phyloP scores from a whole-genome alignment of 2,113 vertebrate genomes.

The Corapipo altera region DNA sequence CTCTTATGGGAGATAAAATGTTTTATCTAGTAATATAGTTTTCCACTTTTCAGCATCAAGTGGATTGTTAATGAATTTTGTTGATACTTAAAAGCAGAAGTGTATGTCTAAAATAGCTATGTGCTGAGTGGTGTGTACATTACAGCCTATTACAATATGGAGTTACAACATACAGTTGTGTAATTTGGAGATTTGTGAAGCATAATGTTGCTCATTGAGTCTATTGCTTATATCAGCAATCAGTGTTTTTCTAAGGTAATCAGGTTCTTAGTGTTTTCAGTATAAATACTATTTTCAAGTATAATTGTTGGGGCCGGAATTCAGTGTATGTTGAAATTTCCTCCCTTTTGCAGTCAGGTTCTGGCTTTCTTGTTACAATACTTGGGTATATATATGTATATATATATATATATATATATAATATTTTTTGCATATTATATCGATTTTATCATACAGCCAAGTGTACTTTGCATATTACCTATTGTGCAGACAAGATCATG shows the following conservation, averaged over 20 bases:
- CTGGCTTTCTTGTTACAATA: not conserved
- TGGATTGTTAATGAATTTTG: not conserved
- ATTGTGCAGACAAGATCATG: not conserved
- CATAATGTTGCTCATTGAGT: not conserved
- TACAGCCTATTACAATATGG: rapidly evolving
- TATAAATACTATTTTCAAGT: not conserved
- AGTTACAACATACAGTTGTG: not conserved
- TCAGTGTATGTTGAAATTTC: not conserved
- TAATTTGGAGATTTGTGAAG: not conserved
- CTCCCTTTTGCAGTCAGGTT: not conserved
- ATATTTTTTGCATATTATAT: not conserved
- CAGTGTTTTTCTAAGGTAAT: not conserved
- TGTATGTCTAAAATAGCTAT: not conserved
- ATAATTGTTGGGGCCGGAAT: not conserved
- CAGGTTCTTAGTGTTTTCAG: not conserved
- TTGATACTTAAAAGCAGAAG: not conserved
- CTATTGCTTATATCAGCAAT: not conserved
- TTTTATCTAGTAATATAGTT: not conserved
- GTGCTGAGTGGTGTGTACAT: not conserved
- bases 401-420: not conserved
- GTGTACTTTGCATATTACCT: not conserved
- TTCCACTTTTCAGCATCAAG: not conserved
- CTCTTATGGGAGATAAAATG: not conserved
- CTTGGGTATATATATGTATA: not conserved
- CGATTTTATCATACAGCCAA: not conserved